Evolutionary conservation across 2,888 invertebrate genomes (phyloP).

Genomic region (Notocelia uddmanniana): DNA sequence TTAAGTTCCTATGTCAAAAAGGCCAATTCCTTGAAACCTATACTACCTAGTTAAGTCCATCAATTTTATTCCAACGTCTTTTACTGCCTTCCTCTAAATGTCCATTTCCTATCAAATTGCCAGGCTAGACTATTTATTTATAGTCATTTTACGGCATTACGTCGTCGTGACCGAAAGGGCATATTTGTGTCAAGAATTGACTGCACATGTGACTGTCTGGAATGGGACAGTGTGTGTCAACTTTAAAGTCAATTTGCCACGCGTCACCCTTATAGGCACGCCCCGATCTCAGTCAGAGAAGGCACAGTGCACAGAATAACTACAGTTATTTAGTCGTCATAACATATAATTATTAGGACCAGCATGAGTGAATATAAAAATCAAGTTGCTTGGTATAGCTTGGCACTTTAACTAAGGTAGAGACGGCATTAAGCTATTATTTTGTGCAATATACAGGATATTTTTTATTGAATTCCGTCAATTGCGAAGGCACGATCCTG

Average conservation of each 20-base stretch:
- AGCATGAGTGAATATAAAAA: too few relatives aligned
- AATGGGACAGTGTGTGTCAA: constrained; percentile 17
- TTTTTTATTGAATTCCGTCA: too few relatives aligned
- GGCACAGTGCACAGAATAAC: constrained; percentile 23
- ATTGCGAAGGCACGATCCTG: too few relatives aligned
- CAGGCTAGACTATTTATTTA: constrained; percentile 14
- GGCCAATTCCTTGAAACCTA: background rate
- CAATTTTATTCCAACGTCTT: background rate
- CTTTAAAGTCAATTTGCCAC: constrained; percentile 43
- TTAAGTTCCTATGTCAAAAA: too few relatives aligned
- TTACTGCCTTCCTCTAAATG: constrained; percentile 3
- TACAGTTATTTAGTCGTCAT: background rate
- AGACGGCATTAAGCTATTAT: too few relatives aligned
- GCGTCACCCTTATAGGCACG: constrained; percentile 36
- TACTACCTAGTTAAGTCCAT: background rate
- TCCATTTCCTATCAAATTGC: constrained; percentile 11
- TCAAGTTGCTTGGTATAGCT: too few relatives aligned
- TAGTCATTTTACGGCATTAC: constrained; percentile 3
- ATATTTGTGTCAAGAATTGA: background rate
- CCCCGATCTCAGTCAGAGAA: constrained; percentile 7
- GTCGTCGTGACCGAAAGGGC: background rate
- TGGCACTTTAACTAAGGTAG: too few relatives aligned
- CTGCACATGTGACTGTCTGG: constrained; percentile 1
- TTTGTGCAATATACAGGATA: too few relatives aligned
- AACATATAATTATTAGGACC: too few relatives aligned